Evolutionary conservation across 2,888 invertebrate genomes (phyloP).

Genomic region (Agonum fuliginosum): DNA sequence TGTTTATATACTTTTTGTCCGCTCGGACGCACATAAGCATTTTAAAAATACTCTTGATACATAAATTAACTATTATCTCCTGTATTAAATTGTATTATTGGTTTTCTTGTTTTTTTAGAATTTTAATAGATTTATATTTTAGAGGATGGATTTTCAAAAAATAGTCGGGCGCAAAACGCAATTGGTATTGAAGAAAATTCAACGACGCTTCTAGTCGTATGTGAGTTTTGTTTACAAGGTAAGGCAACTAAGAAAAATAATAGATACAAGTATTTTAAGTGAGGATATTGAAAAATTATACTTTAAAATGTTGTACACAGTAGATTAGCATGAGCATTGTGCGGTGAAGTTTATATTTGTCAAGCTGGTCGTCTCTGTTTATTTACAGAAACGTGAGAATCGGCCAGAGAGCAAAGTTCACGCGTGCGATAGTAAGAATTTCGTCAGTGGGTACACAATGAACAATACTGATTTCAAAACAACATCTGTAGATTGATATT

Average conservation of each 20-base stretch:
- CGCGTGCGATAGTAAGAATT: constrained; percentile 14
- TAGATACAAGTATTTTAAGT: not conserved
- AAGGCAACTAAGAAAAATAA: not conserved
- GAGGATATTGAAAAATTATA: not conserved
- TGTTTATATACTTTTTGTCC: too few species aligned
- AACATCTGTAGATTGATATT: constrained; percentile 35
- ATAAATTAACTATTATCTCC: too few species aligned
- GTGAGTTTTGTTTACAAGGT: too few species aligned
- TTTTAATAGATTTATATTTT: too few species aligned
- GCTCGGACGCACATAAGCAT: too few species aligned
- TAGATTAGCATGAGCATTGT: not conserved
- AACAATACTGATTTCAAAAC: constrained; percentile 39
- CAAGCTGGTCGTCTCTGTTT: constrained; percentile 28
- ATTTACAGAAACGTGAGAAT: constrained; percentile 14
- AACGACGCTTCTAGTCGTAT: too few species aligned
- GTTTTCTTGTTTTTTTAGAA: too few species aligned
- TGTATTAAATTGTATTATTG: too few species aligned
- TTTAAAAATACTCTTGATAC: too few species aligned
- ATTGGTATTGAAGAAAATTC: too few species aligned
- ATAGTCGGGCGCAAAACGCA: too few species aligned
- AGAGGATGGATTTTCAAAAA: too few species aligned
- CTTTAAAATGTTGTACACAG: constrained; percentile 2
- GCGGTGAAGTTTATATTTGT: constrained; percentile 13
- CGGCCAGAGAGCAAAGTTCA: constrained; percentile 1
- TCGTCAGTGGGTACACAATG: constrained; percentile 32